Evolutionary conservation across 2,888 invertebrate genomes (phyloP).

Genomic region (Morpho helenor): DNA sequence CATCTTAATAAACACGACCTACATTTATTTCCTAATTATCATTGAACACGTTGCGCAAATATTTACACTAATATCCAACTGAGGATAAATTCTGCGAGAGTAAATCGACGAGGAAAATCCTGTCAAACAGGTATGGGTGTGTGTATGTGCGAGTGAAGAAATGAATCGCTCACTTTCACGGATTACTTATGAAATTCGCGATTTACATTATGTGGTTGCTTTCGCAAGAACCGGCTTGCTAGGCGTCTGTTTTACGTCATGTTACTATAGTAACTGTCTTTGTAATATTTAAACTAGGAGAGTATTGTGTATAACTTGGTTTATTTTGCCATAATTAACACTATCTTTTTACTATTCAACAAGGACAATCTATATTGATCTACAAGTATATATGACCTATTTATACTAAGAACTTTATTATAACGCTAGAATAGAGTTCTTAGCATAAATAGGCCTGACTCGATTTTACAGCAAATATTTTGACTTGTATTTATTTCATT

Average conservation of each 20-base stretch:
- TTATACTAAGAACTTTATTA: too few species aligned
- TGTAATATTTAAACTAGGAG: too few species aligned
- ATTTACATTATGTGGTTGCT: slow-evolving; percentile 51
- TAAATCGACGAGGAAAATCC: slow-evolving; percentile 23
- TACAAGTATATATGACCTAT: too few species aligned
- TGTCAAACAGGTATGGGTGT: slow-evolving; percentile 38
- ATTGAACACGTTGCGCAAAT: slow-evolving; percentile 3
- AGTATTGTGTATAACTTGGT: too few species aligned
- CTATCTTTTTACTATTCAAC: too few species aligned
- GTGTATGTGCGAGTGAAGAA: slow-evolving; percentile 44
- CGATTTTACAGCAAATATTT: too few species aligned
- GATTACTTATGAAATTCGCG: slow-evolving; percentile 69
- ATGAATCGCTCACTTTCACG: slow-evolving; percentile 66
- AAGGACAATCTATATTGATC: too few species aligned
- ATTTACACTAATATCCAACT: slow-evolving; percentile 3
- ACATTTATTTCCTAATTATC: neutral
- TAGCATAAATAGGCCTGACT: too few species aligned
- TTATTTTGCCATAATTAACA: too few species aligned
- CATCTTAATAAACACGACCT: slow-evolving; percentile 3
- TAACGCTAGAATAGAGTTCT: too few species aligned
- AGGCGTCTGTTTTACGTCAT: slow-evolving; percentile 31
- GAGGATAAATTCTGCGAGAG: neutral
- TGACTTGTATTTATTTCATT: too few species aligned
- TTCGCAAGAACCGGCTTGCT: slow-evolving; percentile 37
- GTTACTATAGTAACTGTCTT: too few species aligned